These are phyloP conservation scores for Dynastes hyllus DNA, from an alignment of 2,888 invertebrate species.

Conservation along the genomic window DNA sequence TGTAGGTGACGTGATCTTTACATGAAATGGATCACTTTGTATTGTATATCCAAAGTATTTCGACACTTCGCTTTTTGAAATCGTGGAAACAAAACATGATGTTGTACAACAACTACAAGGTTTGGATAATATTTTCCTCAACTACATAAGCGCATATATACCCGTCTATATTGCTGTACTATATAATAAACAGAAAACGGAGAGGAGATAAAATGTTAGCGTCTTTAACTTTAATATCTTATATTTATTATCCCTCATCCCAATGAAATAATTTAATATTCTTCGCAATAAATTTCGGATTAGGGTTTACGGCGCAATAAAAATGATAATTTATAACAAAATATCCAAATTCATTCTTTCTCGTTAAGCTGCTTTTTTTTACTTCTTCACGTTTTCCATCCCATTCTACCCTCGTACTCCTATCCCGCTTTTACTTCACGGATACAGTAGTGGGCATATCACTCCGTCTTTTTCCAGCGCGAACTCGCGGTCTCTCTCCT, in stretches of 20 bases:
- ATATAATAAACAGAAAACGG: slow-evolving; percentile 30
- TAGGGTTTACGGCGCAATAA: slow-evolving; percentile 71
- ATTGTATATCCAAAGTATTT: too few relatives aligned
- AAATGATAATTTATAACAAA: slow-evolving; percentile 72
- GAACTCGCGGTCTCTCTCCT: neutral
- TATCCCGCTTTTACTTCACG: neutral
- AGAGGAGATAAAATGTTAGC: slow-evolving; percentile 65
- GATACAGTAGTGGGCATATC: neutral
- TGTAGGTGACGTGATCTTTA: too few relatives aligned
- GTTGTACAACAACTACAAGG: too few relatives aligned
- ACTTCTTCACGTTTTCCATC: slow-evolving; percentile 55
- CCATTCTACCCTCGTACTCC: slow-evolving; percentile 4
- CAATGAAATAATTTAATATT: slow-evolving; percentile 72
- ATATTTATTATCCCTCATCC: slow-evolving; percentile 70
- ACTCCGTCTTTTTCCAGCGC: neutral
- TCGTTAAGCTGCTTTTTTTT: slow-evolving; percentile 55
- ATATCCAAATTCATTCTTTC: slow-evolving; percentile 67
- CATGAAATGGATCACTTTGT: too few relatives aligned
- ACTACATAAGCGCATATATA: too few relatives aligned
- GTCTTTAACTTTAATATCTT: slow-evolving; percentile 71
- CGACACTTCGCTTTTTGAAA: too few relatives aligned
- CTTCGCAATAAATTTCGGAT: slow-evolving; percentile 71
- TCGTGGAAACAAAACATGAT: too few relatives aligned
- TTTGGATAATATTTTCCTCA: too few relatives aligned
- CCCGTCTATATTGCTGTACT: too few relatives aligned